Percentiles rank a stretch among this genome's conserved stretches.
Conservation (phyloP, 2,113 vertebrate species). For the Sylvilagus bachmani region DNA sequence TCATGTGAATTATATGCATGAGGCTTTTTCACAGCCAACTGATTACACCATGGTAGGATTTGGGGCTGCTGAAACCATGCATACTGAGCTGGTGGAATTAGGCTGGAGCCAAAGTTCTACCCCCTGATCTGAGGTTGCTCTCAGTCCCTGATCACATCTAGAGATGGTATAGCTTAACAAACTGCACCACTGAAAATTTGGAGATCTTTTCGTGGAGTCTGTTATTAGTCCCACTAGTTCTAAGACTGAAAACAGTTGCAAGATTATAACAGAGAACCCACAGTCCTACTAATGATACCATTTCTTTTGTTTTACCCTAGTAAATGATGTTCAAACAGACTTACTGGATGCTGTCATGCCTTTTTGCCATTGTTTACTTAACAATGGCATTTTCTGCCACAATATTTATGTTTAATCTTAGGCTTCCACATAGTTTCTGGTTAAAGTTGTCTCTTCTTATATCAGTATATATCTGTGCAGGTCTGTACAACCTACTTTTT, state of each 20-base stretch:
- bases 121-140: not conserved
- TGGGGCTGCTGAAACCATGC: not conserved
- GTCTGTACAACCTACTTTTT: not conserved
- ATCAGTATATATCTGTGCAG: not conserved
- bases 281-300: not conserved
- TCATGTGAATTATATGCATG: not conserved
- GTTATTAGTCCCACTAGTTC: not conserved
- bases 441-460: not conserved
- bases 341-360: not conserved
- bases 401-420: conserved; percentile 32
- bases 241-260: not conserved
- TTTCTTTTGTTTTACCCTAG: not conserved
- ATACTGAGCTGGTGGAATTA: not conserved
- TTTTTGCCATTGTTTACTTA: conserved; percentile 36
- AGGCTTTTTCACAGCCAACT: not conserved
- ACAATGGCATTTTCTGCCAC: not conserved
- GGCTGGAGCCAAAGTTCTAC: not conserved
- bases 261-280: not conserved
- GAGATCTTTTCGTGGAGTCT: not conserved
- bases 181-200: not conserved
- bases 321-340: not conserved
- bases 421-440: not conserved
- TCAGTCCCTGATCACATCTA: not conserved
- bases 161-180: not conserved
- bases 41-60: not conserved